Evolutionary conservation across 2,888 invertebrate genomes (phyloP).

Genomic region (Congeria kusceri): DNA sequence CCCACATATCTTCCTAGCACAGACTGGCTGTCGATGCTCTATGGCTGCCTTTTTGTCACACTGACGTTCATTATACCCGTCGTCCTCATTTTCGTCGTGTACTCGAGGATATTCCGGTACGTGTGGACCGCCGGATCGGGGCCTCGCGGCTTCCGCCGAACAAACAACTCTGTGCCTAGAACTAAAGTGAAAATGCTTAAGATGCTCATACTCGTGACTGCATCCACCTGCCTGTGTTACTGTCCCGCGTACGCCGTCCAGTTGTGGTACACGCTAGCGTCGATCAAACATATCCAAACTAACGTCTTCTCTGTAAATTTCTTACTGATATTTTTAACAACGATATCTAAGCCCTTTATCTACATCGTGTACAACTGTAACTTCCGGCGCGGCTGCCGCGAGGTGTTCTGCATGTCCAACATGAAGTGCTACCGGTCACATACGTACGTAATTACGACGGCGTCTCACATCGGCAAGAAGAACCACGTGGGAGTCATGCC

Average conservation of each 20-base stretch:
- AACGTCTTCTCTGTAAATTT: slow-evolving; percentile 68
- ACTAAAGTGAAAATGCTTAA: slow-evolving; percentile 83
- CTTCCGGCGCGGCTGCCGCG: slow-evolving; percentile 83
- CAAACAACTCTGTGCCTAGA: slow-evolving; percentile 80
- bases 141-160: slow-evolving; percentile 72
- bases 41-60: slow-evolving; percentile 66
- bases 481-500: slow-evolving; percentile 82
- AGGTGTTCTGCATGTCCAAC: slow-evolving; percentile 83
- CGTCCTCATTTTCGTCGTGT: slow-evolving; percentile 66
- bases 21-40: slow-evolving; percentile 66
- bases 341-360: slow-evolving; percentile 77
- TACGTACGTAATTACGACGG: slow-evolving; percentile 82
- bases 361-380: slow-evolving; percentile 82
- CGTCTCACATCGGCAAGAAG: slow-evolving; percentile 79
- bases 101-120: slow-evolving; percentile 73
- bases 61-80: slow-evolving; percentile 74
- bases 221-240: slow-evolving; percentile 59
- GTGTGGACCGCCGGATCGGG: slow-evolving; percentile 76
- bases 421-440: slow-evolving; percentile 83
- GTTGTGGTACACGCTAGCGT: slow-evolving; percentile 66
- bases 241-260: slow-evolving; percentile 73
- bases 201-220: slow-evolving; percentile 79
- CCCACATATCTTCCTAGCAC: slow-evolving; percentile 68
- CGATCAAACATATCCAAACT: slow-evolving; percentile 38
- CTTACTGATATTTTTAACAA: slow-evolving; percentile 66